phyloP scores from a whole-genome alignment of 2,113 vertebrate genomes.

The Pipra filicauda region DNA sequence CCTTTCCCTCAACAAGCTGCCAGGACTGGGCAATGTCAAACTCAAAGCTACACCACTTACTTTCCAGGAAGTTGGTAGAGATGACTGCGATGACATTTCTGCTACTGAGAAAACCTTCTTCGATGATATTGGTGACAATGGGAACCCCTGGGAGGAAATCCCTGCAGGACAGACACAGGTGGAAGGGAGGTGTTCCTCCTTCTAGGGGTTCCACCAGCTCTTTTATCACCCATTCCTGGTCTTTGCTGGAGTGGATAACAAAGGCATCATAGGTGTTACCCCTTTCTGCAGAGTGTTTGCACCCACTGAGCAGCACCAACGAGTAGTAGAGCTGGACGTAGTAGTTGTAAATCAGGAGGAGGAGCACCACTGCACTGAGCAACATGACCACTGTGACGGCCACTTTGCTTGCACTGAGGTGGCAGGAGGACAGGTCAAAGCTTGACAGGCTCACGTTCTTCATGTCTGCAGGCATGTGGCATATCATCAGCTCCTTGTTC shows the following conservation, averaged over 20 bases:
- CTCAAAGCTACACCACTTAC: slow-evolving; percentile 80
- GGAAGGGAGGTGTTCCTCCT: slow-evolving; percentile 68
- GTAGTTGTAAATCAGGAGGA: slow-evolving; percentile 70
- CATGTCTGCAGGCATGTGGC: slow-evolving; percentile 9
- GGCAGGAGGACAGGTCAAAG: slow-evolving; percentile 63
- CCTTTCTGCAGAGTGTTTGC: slow-evolving; percentile 32
- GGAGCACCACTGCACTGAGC: neutral
- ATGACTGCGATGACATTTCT: slow-evolving; percentile 77
- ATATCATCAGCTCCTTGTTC: slow-evolving; percentile 50
- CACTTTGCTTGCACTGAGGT: neutral
- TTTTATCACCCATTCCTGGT: slow-evolving; percentile 77
- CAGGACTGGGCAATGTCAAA: slow-evolving; percentile 80
- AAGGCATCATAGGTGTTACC: slow-evolving; percentile 76
- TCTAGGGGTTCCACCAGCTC: slow-evolving; percentile 79
- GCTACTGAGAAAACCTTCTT: slow-evolving; percentile 79
- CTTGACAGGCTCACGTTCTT: neutral
- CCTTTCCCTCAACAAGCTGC: slow-evolving; percentile 74
- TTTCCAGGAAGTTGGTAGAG: slow-evolving; percentile 75
- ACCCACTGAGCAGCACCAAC: slow-evolving; percentile 66
- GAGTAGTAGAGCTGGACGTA: slow-evolving; percentile 74
- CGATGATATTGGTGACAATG: slow-evolving; percentile 76
- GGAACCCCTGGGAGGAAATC: slow-evolving; percentile 78
- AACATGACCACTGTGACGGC: neutral
- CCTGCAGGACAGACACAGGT: slow-evolving; percentile 75
- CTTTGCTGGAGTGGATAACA: slow-evolving; percentile 80